phyloP scores from a whole-genome alignment of 2,113 vertebrate species.

The Ranitomeya variabilis region DNA sequence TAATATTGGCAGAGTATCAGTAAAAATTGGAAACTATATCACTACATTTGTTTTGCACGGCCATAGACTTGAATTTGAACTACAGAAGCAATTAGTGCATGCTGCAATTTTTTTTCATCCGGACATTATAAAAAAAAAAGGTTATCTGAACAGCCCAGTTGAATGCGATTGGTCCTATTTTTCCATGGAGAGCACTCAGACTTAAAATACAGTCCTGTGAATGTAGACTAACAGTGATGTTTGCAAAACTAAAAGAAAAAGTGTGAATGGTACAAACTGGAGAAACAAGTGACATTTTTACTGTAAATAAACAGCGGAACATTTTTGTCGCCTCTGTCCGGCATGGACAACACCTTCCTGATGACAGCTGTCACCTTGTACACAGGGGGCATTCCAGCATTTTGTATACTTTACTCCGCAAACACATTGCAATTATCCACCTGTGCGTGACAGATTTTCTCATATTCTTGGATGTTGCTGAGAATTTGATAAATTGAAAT shows the following conservation, averaged over 20 bases:
- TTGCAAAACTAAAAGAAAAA: not conserved
- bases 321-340: not conserved
- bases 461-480: not conserved
- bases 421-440: not conserved
- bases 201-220: too few relatives aligned
- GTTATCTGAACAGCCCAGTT: too few relatives aligned
- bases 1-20: too few relatives aligned
- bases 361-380: conserved; percentile 17
- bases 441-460: not conserved
- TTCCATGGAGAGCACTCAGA: too few relatives aligned
- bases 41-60: too few relatives aligned
- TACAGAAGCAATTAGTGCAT: too few relatives aligned
- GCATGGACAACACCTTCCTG: not conserved
- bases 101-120: too few relatives aligned
- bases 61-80: too few relatives aligned
- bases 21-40: too few relatives aligned
- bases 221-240: not conserved
- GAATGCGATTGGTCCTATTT: too few relatives aligned
- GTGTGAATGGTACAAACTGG: not conserved
- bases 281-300: not conserved
- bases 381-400: conserved; percentile 12
- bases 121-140: too few relatives aligned
- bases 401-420: not conserved
- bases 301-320: conserved; percentile 3
- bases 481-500: not conserved